phyloP scores from a whole-genome alignment of 2,888 invertebrate genomes.

The Augiades crinisus region DNA sequence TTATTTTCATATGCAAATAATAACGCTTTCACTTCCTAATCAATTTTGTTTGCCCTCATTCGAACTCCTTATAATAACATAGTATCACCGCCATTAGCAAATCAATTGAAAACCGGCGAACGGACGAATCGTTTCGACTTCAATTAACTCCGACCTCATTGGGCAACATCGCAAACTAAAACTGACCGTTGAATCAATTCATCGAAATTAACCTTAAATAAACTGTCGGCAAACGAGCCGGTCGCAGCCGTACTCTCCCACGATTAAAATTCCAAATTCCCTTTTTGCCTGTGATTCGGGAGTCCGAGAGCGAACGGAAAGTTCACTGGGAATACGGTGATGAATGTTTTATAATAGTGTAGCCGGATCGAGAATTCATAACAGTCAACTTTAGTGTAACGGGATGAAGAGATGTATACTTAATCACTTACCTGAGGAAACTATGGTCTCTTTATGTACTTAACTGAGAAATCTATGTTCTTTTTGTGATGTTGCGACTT shows the following conservation, averaged over 20 bases:
- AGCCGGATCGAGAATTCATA: neutral
- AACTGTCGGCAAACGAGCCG: slow-evolving; percentile 45
- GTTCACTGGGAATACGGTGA: slow-evolving; percentile 1
- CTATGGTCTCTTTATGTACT: too few species aligned
- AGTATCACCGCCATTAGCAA: slow-evolving; percentile 20
- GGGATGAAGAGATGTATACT: too few species aligned
- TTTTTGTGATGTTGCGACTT: too few species aligned
- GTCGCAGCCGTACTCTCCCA: slow-evolving; percentile 53
- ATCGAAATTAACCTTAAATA: slow-evolving; percentile 72
- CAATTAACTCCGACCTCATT: slow-evolving; percentile 22
- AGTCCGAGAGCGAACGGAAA: slow-evolving; percentile 27
- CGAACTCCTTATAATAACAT: slow-evolving; percentile 22
- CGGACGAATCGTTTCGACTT: slow-evolving; percentile 32
- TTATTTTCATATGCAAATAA: too few species aligned
- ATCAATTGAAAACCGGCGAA: slow-evolving; percentile 22
- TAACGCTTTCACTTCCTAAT: too few species aligned
- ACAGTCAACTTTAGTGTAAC: too few species aligned
- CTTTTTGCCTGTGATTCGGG: slow-evolving; percentile 53
- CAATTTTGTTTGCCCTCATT: slow-evolving; percentile 12
- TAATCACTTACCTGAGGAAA: too few species aligned
- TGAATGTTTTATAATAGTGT: slow-evolving; percentile 4
- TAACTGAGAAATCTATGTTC: too few species aligned
- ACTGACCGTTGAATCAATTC: slow-evolving; percentile 47
- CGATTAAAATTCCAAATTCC: slow-evolving; percentile 68
- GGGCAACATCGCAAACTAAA: slow-evolving; percentile 47